These are phyloP conservation scores for Bucco capensis DNA, from an alignment of 2,113 vertebrate species.

Conservation along the genomic window DNA sequence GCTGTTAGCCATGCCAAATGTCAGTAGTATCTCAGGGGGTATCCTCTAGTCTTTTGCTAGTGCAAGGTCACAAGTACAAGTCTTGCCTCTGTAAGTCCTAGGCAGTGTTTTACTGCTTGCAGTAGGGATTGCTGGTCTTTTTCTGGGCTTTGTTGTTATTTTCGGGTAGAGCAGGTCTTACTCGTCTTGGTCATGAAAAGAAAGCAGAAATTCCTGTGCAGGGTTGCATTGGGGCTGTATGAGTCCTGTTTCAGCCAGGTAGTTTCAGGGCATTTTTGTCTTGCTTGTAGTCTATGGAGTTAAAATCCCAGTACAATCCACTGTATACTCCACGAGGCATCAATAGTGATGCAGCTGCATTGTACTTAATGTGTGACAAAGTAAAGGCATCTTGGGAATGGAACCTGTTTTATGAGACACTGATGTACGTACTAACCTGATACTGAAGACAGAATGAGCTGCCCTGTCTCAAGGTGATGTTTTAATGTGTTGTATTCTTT, in stretches of 20 bases:
- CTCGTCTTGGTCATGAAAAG: neutral
- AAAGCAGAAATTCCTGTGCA: neutral
- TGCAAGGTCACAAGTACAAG: neutral
- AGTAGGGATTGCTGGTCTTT: neutral
- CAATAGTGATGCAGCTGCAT: neutral
- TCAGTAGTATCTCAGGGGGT: neutral
- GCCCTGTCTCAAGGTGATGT: neutral
- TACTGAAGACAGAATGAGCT: constrained; percentile 43
- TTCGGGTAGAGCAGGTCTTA: constrained; percentile 16
- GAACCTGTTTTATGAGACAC: neutral
- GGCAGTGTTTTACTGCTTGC: neutral
- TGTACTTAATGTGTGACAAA: constrained; percentile 8
- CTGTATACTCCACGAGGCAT: neutral
- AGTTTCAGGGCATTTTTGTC: constrained; percentile 27
- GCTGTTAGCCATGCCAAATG: neutral
- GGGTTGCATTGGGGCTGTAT: neutral
- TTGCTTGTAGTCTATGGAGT: neutral
- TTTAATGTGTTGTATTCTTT: constrained; percentile 70
- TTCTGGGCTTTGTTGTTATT: neutral
- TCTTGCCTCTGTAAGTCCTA: neutral
- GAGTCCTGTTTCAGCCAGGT: constrained; percentile 9
- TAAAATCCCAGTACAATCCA: constrained; percentile 7
- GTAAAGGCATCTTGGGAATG: neutral
- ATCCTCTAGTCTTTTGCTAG: neutral
- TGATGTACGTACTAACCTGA: constrained; percentile 16